Evolutionary conservation across 2,888 invertebrate species (phyloP).

Genomic region (Microdon myrmicae): DNA sequence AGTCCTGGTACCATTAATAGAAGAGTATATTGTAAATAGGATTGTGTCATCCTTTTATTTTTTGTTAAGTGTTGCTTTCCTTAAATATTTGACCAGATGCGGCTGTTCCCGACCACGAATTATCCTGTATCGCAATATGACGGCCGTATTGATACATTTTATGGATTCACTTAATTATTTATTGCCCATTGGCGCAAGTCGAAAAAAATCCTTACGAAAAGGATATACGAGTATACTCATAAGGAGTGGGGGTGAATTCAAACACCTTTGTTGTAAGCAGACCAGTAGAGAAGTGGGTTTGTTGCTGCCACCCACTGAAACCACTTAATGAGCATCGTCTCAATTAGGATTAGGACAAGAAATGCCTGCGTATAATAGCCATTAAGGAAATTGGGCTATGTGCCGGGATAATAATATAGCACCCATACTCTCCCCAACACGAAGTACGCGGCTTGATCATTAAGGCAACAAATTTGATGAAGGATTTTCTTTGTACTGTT

Average conservation of each 20-base stretch:
- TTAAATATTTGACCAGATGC: slow-evolving; percentile 55
- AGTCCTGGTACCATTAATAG: slow-evolving; percentile 43
- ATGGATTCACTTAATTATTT: slow-evolving; percentile 60
- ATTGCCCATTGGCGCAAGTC: slow-evolving; percentile 52
- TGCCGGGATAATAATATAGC: slow-evolving; percentile 23
- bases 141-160: slow-evolving; percentile 32
- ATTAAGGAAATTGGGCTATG: slow-evolving; percentile 66
- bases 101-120: slow-evolving; percentile 36
- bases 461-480: slow-evolving; percentile 45
- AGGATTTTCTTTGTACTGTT: slow-evolving; percentile 25
- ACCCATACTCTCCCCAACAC: slow-evolving; percentile 4
- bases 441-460: slow-evolving; percentile 26
- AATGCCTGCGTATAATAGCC: slow-evolving; percentile 65
- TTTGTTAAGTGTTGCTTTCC: slow-evolving; percentile 32
- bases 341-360: slow-evolving; percentile 60
- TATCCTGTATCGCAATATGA: slow-evolving; percentile 37
- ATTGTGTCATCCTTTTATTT: slow-evolving; percentile 30
- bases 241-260: background rate
- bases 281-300: too few species aligned
- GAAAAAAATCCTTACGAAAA: too few species aligned
- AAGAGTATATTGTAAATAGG: slow-evolving; percentile 40
- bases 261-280: slow-evolving; percentile 26
- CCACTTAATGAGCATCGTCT: slow-evolving; percentile 64
- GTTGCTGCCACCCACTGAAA: slow-evolving; percentile 18
- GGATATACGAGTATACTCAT: slow-evolving; percentile 20